Conservation (phyloP, 2,113 vertebrate species). For the Cyanoliseus patagonus region DNA sequence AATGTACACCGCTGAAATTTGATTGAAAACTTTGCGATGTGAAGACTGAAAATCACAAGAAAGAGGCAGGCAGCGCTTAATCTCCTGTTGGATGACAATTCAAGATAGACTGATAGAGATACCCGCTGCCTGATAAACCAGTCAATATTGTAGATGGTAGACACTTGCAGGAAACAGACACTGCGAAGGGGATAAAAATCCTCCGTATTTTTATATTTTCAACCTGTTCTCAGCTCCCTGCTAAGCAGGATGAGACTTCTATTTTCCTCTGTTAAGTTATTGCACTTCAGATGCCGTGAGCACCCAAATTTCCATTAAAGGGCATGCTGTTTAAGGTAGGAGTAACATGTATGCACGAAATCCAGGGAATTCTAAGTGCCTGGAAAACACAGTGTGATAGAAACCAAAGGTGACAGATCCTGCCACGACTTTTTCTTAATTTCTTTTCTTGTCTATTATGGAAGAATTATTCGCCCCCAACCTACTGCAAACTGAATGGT, state of each 20-base stretch:
- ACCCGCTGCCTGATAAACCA: conserved; percentile 69
- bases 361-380: background rate
- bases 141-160: conserved; percentile 72
- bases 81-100: conserved; percentile 75
- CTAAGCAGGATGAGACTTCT: background rate
- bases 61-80: conserved; percentile 66
- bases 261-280: background rate
- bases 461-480: background rate
- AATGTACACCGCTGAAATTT: conserved; percentile 63
- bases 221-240: background rate
- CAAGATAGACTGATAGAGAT: conserved; percentile 72
- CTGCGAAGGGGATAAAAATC: background rate
- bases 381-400: background rate
- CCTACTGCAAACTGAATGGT: background rate
- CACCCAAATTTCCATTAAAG: background rate
- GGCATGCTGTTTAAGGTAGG: background rate
- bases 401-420: background rate
- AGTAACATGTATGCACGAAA: background rate
- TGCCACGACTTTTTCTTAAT: background rate
- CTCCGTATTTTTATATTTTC: background rate
- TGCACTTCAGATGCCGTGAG: background rate
- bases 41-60: conserved; percentile 73
- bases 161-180: conserved; percentile 42
- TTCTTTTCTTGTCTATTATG: background rate
- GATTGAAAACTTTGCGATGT: conserved; percentile 75